These are phyloP conservation scores for Percopsis transmontana DNA, from an alignment of 2,113 vertebrate genomes.

Conservation along the genomic window DNA sequence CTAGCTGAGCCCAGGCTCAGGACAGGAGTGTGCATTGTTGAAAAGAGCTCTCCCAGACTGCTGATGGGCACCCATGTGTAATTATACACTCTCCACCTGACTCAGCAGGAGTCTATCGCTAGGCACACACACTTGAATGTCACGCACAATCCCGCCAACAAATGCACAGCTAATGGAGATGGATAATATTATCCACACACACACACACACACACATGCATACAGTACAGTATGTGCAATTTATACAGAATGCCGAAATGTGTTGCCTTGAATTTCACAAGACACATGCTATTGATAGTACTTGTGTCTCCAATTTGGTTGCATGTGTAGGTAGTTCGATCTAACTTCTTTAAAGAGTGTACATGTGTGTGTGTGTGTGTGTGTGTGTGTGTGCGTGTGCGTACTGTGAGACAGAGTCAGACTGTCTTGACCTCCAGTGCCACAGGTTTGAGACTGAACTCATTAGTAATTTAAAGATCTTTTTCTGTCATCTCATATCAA, in stretches of 20 bases:
- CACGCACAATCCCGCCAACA: slow-evolving; percentile 1
- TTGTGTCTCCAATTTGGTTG: slow-evolving; percentile 18
- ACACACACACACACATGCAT: background rate
- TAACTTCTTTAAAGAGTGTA: slow-evolving; percentile 10
- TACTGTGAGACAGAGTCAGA: slow-evolving; percentile 26
- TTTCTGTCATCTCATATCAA: slow-evolving; percentile 57
- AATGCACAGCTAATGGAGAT: background rate
- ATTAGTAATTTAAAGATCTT: slow-evolving; percentile 67
- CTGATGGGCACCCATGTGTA: slow-evolving; percentile 69
- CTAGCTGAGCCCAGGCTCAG: slow-evolving; percentile 34
- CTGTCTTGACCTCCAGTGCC: slow-evolving; percentile 39
- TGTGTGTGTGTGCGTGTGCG: slow-evolving; percentile 6
- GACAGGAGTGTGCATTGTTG: slow-evolving; percentile 52
- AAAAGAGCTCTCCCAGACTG: slow-evolving; percentile 47
- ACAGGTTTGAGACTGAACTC: slow-evolving; percentile 57
- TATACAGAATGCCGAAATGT: slow-evolving; percentile 24
- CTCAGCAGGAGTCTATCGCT: slow-evolving; percentile 41
- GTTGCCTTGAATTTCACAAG: slow-evolving; percentile 21
- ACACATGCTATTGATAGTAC: slow-evolving; percentile 19
- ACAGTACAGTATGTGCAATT: slow-evolving; percentile 11
- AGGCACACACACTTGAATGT: slow-evolving; percentile 3
- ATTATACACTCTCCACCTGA: slow-evolving; percentile 68
- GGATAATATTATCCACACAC: background rate
- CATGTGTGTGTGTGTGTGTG: slow-evolving; percentile 1
- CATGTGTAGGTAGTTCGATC: background rate